phyloP scores from a whole-genome alignment of 1,140 invertebrate genomes.

The Drosophila obscura region DNA sequence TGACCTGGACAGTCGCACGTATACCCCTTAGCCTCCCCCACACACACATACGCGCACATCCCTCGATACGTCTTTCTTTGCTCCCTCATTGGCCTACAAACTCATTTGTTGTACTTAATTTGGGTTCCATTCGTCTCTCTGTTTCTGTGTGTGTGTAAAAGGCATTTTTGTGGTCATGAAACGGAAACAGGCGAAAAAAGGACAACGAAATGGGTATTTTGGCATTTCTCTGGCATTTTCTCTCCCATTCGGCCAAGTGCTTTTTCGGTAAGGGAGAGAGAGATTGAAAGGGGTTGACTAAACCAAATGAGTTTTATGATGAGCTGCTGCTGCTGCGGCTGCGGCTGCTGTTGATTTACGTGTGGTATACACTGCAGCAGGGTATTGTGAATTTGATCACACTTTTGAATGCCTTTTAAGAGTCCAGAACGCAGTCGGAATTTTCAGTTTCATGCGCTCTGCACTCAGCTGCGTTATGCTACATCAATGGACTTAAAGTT shows the following conservation, averaged over 20 bases:
- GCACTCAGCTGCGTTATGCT: too few species aligned
- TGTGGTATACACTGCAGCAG: constrained; percentile 23
- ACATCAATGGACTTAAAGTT: too few species aligned
- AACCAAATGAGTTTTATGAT: constrained; percentile 80
- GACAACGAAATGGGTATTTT: constrained; percentile 63
- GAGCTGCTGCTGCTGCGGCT: constrained; percentile 54
- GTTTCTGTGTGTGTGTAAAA: constrained; percentile 11
- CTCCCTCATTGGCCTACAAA: constrained; percentile 40
- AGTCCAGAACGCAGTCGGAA: too few species aligned
- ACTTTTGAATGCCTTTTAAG: too few species aligned
- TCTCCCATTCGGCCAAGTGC: constrained; percentile 36
- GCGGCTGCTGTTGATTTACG: constrained; percentile 77
- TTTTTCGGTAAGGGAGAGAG: not conserved
- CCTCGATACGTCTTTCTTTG: too few species aligned
- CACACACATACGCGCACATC: too few species aligned
- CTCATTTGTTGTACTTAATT: constrained; percentile 82
- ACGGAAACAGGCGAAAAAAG: constrained; percentile 55
- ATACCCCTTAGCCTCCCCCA: constrained; percentile 2
- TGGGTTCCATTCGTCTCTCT: constrained; percentile 38
- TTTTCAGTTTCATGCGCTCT: too few species aligned
- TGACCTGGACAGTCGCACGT: constrained; percentile 17
- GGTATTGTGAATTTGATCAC: too few species aligned
- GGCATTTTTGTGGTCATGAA: constrained; percentile 53
- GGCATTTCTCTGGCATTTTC: constrained; percentile 20
- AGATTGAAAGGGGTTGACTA: constrained; percentile 35